Percentiles rank a stretch among this genome's conserved stretches.
phyloP scores from a whole-genome alignment of 2,888 invertebrate species.

The Poecilobothrus nobilitatus region DNA sequence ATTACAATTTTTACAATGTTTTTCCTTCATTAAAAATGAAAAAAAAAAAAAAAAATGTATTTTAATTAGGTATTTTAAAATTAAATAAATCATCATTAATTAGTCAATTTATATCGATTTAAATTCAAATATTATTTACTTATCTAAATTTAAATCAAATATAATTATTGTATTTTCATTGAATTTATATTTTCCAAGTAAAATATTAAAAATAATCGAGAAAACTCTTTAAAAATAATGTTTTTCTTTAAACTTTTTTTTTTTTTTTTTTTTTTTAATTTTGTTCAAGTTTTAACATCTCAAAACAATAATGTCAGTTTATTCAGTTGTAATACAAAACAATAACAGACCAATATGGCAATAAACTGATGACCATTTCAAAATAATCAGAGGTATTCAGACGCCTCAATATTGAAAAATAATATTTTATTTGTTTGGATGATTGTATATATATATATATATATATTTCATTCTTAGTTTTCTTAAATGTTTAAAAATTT shows the following conservation, averaged over 20 bases:
- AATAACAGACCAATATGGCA: constrained; percentile 26
- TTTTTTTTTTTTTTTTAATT: neutral
- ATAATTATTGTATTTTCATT: neutral
- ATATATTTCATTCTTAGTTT: no score
- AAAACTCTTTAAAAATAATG: neutral
- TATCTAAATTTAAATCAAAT: constrained; percentile 6
- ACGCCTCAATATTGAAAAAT: neutral
- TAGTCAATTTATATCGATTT: neutral
- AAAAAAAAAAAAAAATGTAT: neutral
- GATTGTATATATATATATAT: no score
- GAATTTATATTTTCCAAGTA: neutral
- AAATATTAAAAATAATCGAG: neutral
- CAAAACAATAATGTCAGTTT: constrained; percentile 1
- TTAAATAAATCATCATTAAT: constrained; percentile 4
- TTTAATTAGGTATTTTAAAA: constrained; percentile 3
- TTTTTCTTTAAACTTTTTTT: neutral
- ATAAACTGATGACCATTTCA: constrained; percentile 28
- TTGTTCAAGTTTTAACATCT: neutral
- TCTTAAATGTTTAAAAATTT: no score
- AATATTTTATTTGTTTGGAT: no score
- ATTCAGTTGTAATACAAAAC: constrained; percentile 18
- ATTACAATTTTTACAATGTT: no score
- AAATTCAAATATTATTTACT: neutral
- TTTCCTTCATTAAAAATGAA: no score
- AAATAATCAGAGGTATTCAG: constrained; percentile 23